Base-by-base conservation (phyloP, 2,797 vertebrate species). In the Podarcis siculus region DNA sequence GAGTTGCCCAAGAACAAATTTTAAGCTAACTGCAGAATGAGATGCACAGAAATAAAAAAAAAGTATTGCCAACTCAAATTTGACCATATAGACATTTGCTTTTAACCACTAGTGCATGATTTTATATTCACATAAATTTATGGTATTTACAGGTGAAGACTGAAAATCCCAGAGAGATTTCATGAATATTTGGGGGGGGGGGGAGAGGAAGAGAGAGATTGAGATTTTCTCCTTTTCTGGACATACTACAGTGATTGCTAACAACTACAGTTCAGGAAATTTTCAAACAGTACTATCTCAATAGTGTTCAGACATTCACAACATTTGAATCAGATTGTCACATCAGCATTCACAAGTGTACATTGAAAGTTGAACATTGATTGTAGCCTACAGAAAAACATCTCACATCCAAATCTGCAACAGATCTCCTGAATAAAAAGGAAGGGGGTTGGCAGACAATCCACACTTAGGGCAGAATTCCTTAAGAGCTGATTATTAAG, bases 401-500 rank as follows among this genome's bases (percentile, higher is more conserved):
- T n/a, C 23, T 9, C 32, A 32, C 37, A 32, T 79, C 77, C 17
- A 8, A 37, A 58, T 77, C 25, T 55, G 71, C n/a, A 55, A 82
- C 3, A 69, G 61, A 30, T 81, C 25, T 45, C 80, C 58, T 32
- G n/a, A 82, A 78, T 7, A 67, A 75, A 83, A 79, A 15, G 32
- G 35, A 49, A 78, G 32, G 32, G 45, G 25, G 27, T 30, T 37
- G 30, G 73, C 58, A 55, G 32, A 80, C 71, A 82, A 77, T 81
- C 30, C 35, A 77, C 72, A 69, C 72, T 76, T 77, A 45, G 61
- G 39, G 64, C 78, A 93, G 76, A 86, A 67, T 87, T 85, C 72
- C 86, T 67, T 69, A 93, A 92, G 94, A 95, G 87, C 79, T 0
- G 90, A 90, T 94, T 87, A 93, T 94, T 92, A 92, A 90, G 85